Percentiles rank a stretch among this genome's conserved stretches.
Evolutionary conservation across 2,797 vertebrate species (phyloP).

Genomic region (Sebastes elongatus): DNA sequence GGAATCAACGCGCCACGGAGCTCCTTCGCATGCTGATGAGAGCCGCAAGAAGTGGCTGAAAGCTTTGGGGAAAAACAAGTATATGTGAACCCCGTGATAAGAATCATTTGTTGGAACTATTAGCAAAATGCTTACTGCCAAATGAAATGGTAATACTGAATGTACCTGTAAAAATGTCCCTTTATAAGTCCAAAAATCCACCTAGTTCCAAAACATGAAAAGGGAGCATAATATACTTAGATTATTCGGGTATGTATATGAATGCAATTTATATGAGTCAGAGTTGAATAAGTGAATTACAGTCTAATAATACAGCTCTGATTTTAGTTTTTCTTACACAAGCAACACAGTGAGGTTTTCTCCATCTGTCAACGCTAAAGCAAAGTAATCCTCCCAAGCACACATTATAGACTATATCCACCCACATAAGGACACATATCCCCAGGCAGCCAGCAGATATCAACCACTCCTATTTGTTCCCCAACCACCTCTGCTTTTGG

Average conservation of each 20-base stretch:
- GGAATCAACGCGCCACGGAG: no score
- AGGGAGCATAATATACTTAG: not conserved
- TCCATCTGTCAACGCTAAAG: not conserved
- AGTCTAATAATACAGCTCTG: not conserved
- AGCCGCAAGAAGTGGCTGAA: not conserved
- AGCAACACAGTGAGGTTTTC: not conserved
- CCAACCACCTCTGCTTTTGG: not conserved
- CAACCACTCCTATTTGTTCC: not conserved
- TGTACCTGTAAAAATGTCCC: not conserved
- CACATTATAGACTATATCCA: not conserved
- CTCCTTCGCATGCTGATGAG: not conserved
- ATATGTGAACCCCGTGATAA: not conserved
- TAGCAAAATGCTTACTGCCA: not conserved
- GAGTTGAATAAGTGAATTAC: not conserved
- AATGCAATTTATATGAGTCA: not conserved
- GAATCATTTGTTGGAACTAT: not conserved
- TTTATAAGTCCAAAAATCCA: not conserved
- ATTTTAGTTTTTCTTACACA: not conserved
- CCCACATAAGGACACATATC: not conserved
- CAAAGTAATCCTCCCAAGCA: not conserved
- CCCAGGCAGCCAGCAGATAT: not conserved
- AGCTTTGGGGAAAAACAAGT: not conserved
- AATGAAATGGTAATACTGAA: not conserved
- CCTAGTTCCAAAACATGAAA: not conserved
- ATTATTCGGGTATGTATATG: not conserved